These are phyloP conservation scores for Caenorhabditis parvicauda DNA, from an alignment of 2,888 invertebrate genomes.

Conservation along the genomic window DNA sequence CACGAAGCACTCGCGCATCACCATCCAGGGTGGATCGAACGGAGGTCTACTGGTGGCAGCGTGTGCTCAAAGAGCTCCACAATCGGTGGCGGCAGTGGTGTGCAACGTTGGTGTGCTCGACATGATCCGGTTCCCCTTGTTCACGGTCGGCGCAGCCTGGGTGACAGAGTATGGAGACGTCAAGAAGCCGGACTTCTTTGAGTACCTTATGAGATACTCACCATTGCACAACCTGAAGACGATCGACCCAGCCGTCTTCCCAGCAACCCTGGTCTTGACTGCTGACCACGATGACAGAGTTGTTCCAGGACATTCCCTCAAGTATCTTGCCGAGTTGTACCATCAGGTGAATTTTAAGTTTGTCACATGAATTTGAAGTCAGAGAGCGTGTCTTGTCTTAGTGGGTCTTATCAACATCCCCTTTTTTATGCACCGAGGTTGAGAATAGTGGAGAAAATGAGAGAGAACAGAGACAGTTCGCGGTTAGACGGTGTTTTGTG, in stretches of 20 bases:
- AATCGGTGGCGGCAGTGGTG: slow-evolving; percentile 86
- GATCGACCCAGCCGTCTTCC: too few species aligned
- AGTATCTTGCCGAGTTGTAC: slow-evolving; percentile 88
- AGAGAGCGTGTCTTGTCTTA: too few species aligned
- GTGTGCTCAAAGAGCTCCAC: slow-evolving; percentile 89
- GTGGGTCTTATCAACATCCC: too few species aligned
- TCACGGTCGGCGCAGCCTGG: slow-evolving; percentile 97
- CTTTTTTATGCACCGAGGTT: too few species aligned
- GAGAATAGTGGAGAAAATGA: too few species aligned
- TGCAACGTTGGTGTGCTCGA: slow-evolving; percentile 94
- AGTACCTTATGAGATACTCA: slow-evolving; percentile 74
- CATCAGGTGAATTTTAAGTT: slow-evolving; percentile 67
- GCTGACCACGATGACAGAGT: slow-evolving; percentile 67
- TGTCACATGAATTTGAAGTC: too few species aligned
- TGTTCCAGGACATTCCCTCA: slow-evolving; percentile 92
- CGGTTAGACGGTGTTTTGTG: too few species aligned
- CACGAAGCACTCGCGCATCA: slow-evolving; percentile 72
- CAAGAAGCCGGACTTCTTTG: slow-evolving; percentile 81
- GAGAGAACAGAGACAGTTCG: too few species aligned
- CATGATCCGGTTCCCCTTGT: slow-evolving; percentile 94
- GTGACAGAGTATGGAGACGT: slow-evolving; percentile 90
- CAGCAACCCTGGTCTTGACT: too few species aligned
- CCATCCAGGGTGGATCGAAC: slow-evolving; percentile 92
- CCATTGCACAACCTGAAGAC: slow-evolving; percentile 85
- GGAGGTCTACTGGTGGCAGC: slow-evolving; percentile 94